phyloP scores from a whole-genome alignment of 1,140 invertebrate genomes.

The Condylostylus longicornis region DNA sequence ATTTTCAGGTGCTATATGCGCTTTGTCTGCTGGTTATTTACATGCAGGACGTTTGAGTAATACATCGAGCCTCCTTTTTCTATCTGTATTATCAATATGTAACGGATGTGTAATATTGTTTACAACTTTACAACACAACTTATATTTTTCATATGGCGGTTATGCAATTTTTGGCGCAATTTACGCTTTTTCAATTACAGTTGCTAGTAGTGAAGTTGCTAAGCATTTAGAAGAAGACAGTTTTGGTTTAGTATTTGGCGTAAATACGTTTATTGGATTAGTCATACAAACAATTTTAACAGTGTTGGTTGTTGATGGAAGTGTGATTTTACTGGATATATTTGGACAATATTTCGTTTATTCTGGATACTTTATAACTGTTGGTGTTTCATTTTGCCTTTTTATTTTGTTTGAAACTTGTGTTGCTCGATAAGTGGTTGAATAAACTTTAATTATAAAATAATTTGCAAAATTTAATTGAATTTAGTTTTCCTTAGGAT shows the following conservation, averaged over 20 bases:
- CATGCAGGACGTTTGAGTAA: constrained; percentile 16
- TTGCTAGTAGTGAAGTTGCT: constrained; percentile 75
- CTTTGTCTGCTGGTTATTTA: constrained; percentile 35
- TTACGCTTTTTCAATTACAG: constrained; percentile 70
- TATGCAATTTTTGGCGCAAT: constrained; percentile 64
- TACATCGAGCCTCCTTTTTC: constrained; percentile 13
- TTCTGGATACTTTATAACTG: constrained; percentile 22
- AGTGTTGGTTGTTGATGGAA: constrained; percentile 43
- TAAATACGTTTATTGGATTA: constrained; percentile 72
- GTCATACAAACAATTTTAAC: constrained; percentile 64
- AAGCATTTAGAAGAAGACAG: constrained; percentile 61
- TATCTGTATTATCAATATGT: constrained; percentile 36
- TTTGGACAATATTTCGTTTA: constrained; percentile 34
- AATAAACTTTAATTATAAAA: constrained; percentile 11
- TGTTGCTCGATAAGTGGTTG: too few species aligned
- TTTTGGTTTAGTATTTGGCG: constrained; percentile 78
- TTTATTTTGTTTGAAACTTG: too few species aligned
- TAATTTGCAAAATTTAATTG: too few species aligned
- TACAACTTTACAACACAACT: constrained; percentile 40
- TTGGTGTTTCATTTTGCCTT: constrained; percentile 16
- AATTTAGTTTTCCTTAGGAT: too few species aligned
- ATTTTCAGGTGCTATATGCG: constrained; percentile 46
- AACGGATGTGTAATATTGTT: constrained; percentile 49
- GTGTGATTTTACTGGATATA: constrained; percentile 29
- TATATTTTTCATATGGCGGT: constrained; percentile 54